phyloP scores from a whole-genome alignment of 2,888 invertebrate species.

The Nasonovia ribisnigri region DNA sequence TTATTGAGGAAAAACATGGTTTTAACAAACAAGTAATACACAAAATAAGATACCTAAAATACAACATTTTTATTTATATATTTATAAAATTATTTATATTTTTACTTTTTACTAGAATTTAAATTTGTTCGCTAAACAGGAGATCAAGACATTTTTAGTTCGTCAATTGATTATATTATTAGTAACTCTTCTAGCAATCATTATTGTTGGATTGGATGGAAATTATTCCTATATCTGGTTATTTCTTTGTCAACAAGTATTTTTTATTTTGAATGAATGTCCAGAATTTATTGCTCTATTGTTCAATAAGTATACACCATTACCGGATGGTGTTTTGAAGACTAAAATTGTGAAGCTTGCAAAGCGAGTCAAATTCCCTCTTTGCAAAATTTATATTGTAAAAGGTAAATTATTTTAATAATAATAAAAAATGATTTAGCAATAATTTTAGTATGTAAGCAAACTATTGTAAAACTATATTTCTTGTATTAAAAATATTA shows the following conservation, averaged over 20 bases:
- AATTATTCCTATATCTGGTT: slow-evolving; percentile 96
- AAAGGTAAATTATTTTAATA: slow-evolving; percentile 75
- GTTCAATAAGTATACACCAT: slow-evolving; percentile 96
- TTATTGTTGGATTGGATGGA: slow-evolving; percentile 89
- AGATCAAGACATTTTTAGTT: slow-evolving; percentile 86
- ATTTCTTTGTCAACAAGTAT: too few species aligned
- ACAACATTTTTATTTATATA: not conserved
- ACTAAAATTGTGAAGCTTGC: slow-evolving; percentile 90
- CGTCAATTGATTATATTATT: slow-evolving; percentile 83
- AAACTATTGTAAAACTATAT: not conserved
- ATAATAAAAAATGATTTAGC: not conserved
- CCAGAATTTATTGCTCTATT: slow-evolving; percentile 97
- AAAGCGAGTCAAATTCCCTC: slow-evolving; percentile 86
- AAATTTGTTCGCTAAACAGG: slow-evolving; percentile 92
- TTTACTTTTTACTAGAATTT: slow-evolving; percentile 76
- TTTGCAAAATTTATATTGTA: slow-evolving; percentile 94
- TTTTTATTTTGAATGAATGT: slow-evolving; percentile 89
- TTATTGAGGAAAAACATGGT: slow-evolving; percentile 94
- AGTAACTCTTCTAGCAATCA: slow-evolving; percentile 83
- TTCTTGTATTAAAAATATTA: not conserved
- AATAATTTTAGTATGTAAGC: not conserved
- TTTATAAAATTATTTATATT: slow-evolving; percentile 11
- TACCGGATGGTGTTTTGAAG: slow-evolving; percentile 93
- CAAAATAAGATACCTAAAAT: not conserved
- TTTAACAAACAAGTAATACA: slow-evolving; percentile 89